These are phyloP conservation scores for Todiramphus chloris DNA, from an alignment of 2,113 vertebrate species.

Conservation along the genomic window DNA sequence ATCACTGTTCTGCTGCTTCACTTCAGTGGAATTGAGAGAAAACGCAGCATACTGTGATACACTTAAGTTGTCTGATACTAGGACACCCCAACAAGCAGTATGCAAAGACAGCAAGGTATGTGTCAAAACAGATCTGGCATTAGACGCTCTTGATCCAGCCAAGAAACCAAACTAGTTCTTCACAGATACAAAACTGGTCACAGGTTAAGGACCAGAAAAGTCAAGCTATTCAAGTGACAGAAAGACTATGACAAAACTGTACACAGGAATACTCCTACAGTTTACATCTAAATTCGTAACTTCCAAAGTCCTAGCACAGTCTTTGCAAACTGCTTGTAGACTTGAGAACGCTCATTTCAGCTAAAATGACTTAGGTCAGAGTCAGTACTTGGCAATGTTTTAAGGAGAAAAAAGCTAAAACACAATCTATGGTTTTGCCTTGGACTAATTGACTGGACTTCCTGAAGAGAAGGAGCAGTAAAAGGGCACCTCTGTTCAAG, in stretches of 20 bases:
- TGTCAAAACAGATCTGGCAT: background rate
- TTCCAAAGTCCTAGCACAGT: background rate
- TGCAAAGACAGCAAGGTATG: background rate
- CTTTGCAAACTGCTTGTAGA: background rate
- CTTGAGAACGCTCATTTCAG: background rate
- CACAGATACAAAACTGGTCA: background rate
- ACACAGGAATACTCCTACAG: background rate
- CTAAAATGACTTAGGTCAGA: background rate
- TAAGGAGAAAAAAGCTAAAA: conserved; percentile 58
- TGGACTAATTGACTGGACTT: conserved; percentile 74
- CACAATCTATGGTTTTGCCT: conserved; percentile 50
- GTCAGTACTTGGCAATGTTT: conserved; percentile 13
- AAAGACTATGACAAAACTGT: background rate
- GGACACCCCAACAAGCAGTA: background rate
- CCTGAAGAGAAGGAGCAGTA: conserved; percentile 77
- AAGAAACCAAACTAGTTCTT: background rate
- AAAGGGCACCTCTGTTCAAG: conserved; percentile 81
- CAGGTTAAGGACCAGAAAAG: background rate
- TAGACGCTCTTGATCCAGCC: background rate
- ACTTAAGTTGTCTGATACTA: background rate
- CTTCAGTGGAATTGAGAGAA: background rate
- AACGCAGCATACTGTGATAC: background rate
- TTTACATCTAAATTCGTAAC: background rate
- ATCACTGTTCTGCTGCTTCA: background rate
- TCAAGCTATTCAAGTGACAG: background rate